A percentile compares a stretch with the other conserved stretches of the same genome.
phyloP scores from a whole-genome alignment of 2,797 vertebrate species.

The Oreochromis mossambicus region DNA sequence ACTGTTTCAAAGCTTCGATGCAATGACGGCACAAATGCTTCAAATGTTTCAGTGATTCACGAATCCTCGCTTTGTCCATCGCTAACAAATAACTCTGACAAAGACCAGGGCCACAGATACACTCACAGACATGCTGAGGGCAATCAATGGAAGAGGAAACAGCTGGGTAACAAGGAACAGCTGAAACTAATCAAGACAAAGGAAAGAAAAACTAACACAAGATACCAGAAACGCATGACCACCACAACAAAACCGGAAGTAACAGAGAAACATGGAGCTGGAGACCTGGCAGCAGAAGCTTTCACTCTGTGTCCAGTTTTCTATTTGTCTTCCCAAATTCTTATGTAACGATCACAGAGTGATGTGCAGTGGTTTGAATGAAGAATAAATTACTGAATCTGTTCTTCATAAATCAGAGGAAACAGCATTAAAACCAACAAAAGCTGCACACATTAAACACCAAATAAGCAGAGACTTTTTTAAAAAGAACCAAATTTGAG shows the following conservation, averaged over 20 bases:
- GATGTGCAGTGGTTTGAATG: not conserved
- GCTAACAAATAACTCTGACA: not conserved
- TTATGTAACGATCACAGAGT: rapidly evolving
- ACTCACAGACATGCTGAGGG: rapidly evolving
- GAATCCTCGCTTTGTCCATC: not conserved
- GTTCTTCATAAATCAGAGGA: not conserved
- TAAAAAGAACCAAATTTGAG: not conserved
- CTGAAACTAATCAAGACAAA: not conserved
- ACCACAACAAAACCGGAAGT: not conserved
- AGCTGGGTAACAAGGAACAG: not conserved
- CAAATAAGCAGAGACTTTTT: not conserved
- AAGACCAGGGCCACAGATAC: not conserved
- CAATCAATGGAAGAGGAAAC: rapidly evolving
- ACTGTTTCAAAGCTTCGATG: not conserved
- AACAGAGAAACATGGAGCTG: not conserved
- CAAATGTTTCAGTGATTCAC: not conserved
- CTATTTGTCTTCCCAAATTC: rapidly evolving
- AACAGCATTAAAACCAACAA: not conserved
- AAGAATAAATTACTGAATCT: not conserved
- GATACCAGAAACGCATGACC: not conserved
- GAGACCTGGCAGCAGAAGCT: rapidly evolving
- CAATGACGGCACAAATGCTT: rapidly evolving
- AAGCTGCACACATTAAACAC: not conserved
- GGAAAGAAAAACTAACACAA: not conserved
- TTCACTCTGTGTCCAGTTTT: not conserved